These are phyloP conservation scores for Scaptodrosophila lebanonensis DNA, from an alignment of 1,140 invertebrate genomes.

Conservation along the genomic window DNA sequence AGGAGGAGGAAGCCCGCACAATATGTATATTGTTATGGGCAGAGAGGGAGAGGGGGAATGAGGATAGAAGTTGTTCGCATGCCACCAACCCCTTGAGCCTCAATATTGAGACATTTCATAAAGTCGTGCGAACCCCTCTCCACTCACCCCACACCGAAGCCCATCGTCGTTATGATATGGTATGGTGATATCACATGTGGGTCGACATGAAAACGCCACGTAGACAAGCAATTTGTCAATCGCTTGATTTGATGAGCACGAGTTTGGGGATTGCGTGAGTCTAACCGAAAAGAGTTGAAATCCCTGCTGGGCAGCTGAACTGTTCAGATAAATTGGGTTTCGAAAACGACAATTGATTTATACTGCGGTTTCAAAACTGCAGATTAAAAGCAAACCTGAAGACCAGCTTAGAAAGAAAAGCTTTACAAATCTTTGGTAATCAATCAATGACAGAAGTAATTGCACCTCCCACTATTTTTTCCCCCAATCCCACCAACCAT, in stretches of 20 bases:
- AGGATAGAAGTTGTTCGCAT: background rate
- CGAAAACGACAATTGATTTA: too few relatives aligned
- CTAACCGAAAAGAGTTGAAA: slow-evolving; percentile 8
- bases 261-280: too few relatives aligned
- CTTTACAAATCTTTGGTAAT: too few relatives aligned
- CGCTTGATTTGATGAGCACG: slow-evolving; percentile 64
- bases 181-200: background rate
- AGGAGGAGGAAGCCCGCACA: background rate
- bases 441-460: too few relatives aligned
- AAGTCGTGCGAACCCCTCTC: slow-evolving; percentile 46
- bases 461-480: too few relatives aligned
- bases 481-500: too few relatives aligned
- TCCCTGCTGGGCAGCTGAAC: slow-evolving; percentile 9
- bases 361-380: too few relatives aligned
- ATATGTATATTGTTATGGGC: background rate
- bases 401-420: too few relatives aligned
- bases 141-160: background rate
- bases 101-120: slow-evolving; percentile 17
- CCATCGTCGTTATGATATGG: slow-evolving; percentile 8
- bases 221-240: slow-evolving; percentile 72
- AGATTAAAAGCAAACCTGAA: too few relatives aligned
- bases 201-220: slow-evolving; percentile 25
- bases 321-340: too few relatives aligned
- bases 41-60: slow-evolving; percentile 1
- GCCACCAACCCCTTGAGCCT: slow-evolving; percentile 12